Conservation (phyloP, 37 sponge, comb jelly and placozoan genomes). For the Cliona cf. orientalis region DNA sequence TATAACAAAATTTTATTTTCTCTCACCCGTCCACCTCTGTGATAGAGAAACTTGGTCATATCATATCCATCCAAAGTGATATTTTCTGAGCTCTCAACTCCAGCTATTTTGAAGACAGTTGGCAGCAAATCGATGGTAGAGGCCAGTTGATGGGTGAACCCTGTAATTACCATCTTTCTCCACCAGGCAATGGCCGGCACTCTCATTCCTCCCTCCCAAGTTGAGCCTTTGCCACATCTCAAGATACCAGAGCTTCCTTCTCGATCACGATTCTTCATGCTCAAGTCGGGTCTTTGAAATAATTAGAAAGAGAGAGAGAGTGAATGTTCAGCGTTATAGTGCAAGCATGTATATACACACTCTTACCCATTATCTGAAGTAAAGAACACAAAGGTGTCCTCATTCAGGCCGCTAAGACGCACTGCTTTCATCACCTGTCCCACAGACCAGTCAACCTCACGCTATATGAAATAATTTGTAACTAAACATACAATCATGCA, state of each 20-base stretch:
- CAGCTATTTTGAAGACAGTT: slow-evolving; percentile 62
- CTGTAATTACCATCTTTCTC: slow-evolving; percentile 46
- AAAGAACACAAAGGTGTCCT: slow-evolving; percentile 66
- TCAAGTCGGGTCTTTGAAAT: slow-evolving; percentile 43
- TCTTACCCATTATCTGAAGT: slow-evolving; percentile 74
- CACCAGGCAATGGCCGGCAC: slow-evolving; percentile 74
- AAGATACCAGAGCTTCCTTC: slow-evolving; percentile 69
- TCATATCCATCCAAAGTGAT: slow-evolving; percentile 61
- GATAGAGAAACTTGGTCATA: slow-evolving; percentile 55
- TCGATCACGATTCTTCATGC: background rate
- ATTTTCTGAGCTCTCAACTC: slow-evolving; percentile 28
- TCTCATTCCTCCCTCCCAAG: slow-evolving; percentile 76
- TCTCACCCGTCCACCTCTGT: slow-evolving; percentile 29
- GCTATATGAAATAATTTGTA: slow-evolving; percentile 1
- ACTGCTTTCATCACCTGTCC: slow-evolving; percentile 57
- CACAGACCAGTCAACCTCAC: slow-evolving; percentile 54
- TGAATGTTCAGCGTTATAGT: background rate
- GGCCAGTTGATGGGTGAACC: slow-evolving; percentile 47
- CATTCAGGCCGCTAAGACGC: background rate
- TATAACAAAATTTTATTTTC: no score
- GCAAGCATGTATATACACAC: background rate
- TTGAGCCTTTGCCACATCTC: slow-evolving; percentile 74
- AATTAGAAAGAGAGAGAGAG: background rate
- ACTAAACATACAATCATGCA: background rate
- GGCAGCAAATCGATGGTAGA: slow-evolving; percentile 67